Evolutionary conservation across 2,113 vertebrate species (phyloP), one percentile per base, ranked within the genome.

Genomic region (Tursiops truncatus): DNA sequence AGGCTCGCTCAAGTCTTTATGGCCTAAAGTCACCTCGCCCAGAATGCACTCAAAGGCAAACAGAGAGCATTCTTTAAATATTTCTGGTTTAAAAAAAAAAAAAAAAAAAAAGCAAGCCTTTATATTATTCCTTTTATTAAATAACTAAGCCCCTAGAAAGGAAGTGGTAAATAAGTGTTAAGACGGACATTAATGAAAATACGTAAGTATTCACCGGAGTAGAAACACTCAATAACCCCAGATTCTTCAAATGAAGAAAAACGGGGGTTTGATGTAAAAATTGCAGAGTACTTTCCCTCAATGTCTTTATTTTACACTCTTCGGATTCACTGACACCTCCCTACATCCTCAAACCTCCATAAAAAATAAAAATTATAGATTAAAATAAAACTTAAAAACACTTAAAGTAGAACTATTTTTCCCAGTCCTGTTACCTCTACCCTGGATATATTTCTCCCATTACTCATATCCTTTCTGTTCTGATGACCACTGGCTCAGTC

Each of bases 51-150:
- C 44, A 60, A 84, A 97, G 90, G 87, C 80, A 92, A 85, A 71
- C 38, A 89, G 58, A 92, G 79, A 79, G 4, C 73, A 97, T 96
- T 97, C 96, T 91, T 97, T 63, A 95, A 92, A 96, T 97, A 94
- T 86, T 96, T 98, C 70, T 91, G 74, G 36, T n/a, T 65, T 62
- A 3, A 58, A 5, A 20, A 58, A 50, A 88, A 50, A 58, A 70
- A 58, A 70, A 65, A 90, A 44, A 41, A 60, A 88, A 89, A 25
- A 15, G 4, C 1, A 80, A 80, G 56, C 9, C 60, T 89, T 60
- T 53, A 21, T 44, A 53, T 73, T 82, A 56, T 92, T 83, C 25
- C 36, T 84, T 90, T 92, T 87, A 74, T 70, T 86, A 96, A 91
- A 50, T 89, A 92, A 53, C 53, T 38, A 96, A 80, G 25, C 18